Evolutionary conservation across 2,113 vertebrate genomes (phyloP), one percentile per base, ranked within the genome.

Genomic region (Aegotheles bennettii): DNA sequence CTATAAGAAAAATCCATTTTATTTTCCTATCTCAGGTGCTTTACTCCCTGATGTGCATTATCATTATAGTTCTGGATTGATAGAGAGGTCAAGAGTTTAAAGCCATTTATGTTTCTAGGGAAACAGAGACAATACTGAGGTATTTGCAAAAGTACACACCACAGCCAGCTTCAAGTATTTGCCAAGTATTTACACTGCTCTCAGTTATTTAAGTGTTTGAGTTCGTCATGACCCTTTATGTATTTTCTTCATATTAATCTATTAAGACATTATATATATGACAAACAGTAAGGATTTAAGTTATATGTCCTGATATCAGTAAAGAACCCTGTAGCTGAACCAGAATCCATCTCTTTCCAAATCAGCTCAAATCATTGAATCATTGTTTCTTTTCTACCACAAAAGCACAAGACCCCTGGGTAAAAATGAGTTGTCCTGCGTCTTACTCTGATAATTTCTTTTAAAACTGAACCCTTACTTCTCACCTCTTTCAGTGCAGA

Each of bases 21-120:
- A 24, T 80, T 89, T 86, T 81, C 68, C 45, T n/a, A 1, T 67
- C 56, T 73, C 47, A 16, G 43, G 43, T 65, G n/a, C 63, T 84
- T 67, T 28, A 54, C 26, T 73, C 51, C 10, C 20, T 2, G 2
- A 21, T 45, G 60, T 75, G 48, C n/a, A 64, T 65, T 48, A 48
- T 18, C 60, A 18, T 56, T 40, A 13, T 2, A 60, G 38, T 7
- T 64, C 79, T 92, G 84, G 54, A 16, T 5, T 43, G 57, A 61
- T 1, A 53, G 48, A 54, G 65, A 83, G 81, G 57, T 85, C 70
- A 80, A 35, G 16, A 74, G 54, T 90, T 84, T 43, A 77, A 84
- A 91, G 81, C 7, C 81, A 11, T 47, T 86, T 73, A 20, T 33
- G 81, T 87, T 94, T 65, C 86, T 35, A 64, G 29, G 87, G 90